These are phyloP conservation scores for Anoplophora glabripennis DNA, from an alignment of 1,140 invertebrate species.

Conservation along the genomic window DNA sequence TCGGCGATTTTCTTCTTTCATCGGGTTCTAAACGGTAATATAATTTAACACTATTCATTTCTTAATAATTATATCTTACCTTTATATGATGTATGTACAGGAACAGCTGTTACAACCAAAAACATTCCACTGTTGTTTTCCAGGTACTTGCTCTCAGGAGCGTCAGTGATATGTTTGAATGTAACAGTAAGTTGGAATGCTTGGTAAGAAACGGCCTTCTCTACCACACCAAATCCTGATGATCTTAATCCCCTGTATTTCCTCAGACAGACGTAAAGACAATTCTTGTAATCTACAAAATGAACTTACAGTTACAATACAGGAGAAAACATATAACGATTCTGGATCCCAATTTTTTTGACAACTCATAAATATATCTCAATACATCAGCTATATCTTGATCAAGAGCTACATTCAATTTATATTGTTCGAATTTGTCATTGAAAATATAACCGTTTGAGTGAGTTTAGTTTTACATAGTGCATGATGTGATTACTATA, in stretches of 20 bases:
- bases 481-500: no score
- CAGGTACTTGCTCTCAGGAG: constrained; percentile 33
- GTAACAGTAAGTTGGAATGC: constrained; percentile 72
- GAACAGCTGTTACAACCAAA: constrained; percentile 68
- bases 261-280: constrained; percentile 54
- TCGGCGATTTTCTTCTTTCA: constrained; percentile 56
- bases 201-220: constrained; percentile 61
- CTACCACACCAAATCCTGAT: constrained; percentile 60
- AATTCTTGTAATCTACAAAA: constrained; percentile 44
- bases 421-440: no score
- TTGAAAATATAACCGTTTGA: no score
- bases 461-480: no score
- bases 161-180: constrained; percentile 60
- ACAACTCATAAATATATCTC: no score
- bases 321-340: no score
- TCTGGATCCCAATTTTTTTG: no score
- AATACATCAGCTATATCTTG: no score
- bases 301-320: no score
- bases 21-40: constrained; percentile 55
- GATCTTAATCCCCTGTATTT: constrained; percentile 54
- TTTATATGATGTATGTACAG: constrained; percentile 73
- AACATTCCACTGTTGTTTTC: constrained; percentile 57
- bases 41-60: neutral
- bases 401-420: no score
- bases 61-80: constrained; percentile 52